Conservation (phyloP, 2,113 vertebrate genomes). For the Oplegnathus fasciatus region DNA sequence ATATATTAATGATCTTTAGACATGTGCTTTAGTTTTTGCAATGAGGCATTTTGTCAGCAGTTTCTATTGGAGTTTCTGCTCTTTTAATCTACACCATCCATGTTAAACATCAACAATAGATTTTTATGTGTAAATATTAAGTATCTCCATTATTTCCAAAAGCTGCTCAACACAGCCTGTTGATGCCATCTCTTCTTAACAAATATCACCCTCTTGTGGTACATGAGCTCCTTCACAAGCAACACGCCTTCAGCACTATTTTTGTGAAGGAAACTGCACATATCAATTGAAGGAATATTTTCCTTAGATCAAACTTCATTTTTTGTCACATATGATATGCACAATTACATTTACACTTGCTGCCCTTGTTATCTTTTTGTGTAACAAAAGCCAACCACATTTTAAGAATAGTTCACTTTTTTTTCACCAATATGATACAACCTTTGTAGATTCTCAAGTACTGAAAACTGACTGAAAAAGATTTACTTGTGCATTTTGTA, state of each 20-base stretch:
- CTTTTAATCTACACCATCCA: background rate
- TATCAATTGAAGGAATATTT: background rate
- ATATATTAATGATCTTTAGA: background rate
- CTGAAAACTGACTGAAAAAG: background rate
- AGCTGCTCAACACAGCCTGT: background rate
- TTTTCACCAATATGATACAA: background rate
- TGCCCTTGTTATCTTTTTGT: background rate
- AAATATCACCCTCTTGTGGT: constrained; percentile 70
- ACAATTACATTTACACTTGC: background rate
- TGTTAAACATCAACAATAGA: background rate
- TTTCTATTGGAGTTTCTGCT: background rate
- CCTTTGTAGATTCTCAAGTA: background rate
- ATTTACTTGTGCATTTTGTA: background rate
- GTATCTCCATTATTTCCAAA: background rate
- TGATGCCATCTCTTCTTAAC: background rate
- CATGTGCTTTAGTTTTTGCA: background rate
- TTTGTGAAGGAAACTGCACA: background rate
- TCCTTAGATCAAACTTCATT: background rate
- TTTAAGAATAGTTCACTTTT: background rate
- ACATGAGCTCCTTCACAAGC: background rate
- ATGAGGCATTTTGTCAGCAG: background rate
- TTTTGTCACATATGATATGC: background rate
- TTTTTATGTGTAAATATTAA: no score
- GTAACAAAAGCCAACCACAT: background rate
- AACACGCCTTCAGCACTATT: background rate